These are phyloP conservation scores for Euplexia lucipara DNA, from an alignment of 2,888 invertebrate genomes.

Conservation along the genomic window DNA sequence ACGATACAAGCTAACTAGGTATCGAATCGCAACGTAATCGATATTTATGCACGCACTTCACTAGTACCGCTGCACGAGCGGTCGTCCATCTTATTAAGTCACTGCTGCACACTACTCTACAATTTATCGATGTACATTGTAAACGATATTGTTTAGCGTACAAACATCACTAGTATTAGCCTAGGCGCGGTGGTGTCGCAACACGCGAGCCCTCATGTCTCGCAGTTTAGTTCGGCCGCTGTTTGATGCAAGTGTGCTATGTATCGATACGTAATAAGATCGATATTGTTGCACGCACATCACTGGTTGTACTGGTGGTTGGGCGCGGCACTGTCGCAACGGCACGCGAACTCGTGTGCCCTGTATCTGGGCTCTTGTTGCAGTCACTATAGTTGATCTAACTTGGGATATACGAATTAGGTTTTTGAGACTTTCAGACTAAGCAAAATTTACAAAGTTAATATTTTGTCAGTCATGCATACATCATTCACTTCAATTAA, in stretches of 20 bases:
- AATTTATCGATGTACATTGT: slow-evolving; percentile 48
- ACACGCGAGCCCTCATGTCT: slow-evolving; percentile 72
- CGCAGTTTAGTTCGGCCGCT: slow-evolving; percentile 46
- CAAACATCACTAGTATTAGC: slow-evolving; percentile 52
- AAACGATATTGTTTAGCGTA: slow-evolving; percentile 52
- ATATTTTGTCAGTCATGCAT: too few species aligned
- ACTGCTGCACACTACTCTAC: slow-evolving; percentile 31
- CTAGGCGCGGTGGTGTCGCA: slow-evolving; percentile 84
- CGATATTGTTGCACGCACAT: slow-evolving; percentile 81
- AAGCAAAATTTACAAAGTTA: neutral
- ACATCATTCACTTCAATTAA: too few species aligned
- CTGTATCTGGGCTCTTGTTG: slow-evolving; percentile 48
- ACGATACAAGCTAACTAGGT: slow-evolving; percentile 62
- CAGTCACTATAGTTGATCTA: slow-evolving; percentile 52
- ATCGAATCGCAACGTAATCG: slow-evolving; percentile 66
- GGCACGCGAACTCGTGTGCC: slow-evolving; percentile 69
- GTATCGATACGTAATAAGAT: slow-evolving; percentile 67
- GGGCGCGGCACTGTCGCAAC: slow-evolving; percentile 85
- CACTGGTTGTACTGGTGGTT: slow-evolving; percentile 70
- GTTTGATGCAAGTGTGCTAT: slow-evolving; percentile 53
- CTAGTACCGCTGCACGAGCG: slow-evolving; percentile 44
- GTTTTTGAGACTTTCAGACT: neutral
- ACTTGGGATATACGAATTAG: neutral
- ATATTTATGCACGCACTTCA: slow-evolving; percentile 55
- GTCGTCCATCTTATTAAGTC: slow-evolving; percentile 48